phyloP scores from a whole-genome alignment of 1,140 invertebrate genomes.

The Pseudomyrmex dendroicus region DNA sequence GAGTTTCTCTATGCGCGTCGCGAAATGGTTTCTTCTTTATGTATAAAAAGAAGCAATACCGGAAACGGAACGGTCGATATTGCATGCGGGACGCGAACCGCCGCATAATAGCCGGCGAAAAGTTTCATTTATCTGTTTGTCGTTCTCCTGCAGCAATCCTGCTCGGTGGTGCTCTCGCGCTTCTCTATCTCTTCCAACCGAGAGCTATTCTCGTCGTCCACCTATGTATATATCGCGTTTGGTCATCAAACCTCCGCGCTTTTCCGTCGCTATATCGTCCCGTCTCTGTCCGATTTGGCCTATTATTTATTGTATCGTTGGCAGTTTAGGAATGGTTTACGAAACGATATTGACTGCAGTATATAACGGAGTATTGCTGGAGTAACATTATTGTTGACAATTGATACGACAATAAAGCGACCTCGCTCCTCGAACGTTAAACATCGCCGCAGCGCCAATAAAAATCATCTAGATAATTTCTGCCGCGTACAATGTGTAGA shows the following conservation, averaged over 20 bases:
- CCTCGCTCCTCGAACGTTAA: background rate
- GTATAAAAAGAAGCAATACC: conserved; percentile 30
- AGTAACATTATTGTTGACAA: conserved; percentile 15
- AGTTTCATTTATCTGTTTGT: conserved; percentile 54
- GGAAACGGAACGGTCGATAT: conserved; percentile 14
- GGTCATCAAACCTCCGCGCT: conserved; percentile 32
- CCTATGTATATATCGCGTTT: conserved; percentile 24
- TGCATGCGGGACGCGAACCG: background rate
- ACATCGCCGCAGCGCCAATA: background rate
- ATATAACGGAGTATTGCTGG: background rate
- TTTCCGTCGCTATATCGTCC: background rate
- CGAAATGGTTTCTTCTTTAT: background rate
- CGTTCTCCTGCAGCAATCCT: background rate
- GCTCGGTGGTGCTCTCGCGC: background rate
- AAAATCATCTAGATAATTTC: background rate
- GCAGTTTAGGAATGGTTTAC: conserved; percentile 12
- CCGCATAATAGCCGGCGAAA: background rate
- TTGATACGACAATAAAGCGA: conserved; percentile 6
- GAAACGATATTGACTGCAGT: conserved; percentile 22
- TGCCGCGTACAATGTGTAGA: too few species aligned
- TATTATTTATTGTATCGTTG: conserved; percentile 30
- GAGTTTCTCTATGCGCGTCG: background rate
- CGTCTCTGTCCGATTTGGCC: background rate
- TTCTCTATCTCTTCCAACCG: background rate
- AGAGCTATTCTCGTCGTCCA: background rate